Evolutionary conservation across 2,888 invertebrate genomes (phyloP).

Genomic region (Agrochola lota): DNA sequence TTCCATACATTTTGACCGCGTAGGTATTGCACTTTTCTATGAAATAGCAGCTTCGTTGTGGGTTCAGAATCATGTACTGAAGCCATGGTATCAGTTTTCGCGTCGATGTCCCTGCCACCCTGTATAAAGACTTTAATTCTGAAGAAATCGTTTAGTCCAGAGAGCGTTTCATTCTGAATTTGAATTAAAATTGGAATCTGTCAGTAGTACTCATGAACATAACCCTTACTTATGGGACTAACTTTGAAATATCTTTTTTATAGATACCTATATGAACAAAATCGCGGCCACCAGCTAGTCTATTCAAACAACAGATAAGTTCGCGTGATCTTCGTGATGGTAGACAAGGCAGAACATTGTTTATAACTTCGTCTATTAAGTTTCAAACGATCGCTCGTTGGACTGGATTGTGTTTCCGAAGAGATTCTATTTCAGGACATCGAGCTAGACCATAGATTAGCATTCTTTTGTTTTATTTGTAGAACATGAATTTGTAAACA

Average conservation of each 20-base stretch:
- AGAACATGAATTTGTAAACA: too few species aligned
- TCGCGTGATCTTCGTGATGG: slow-evolving; percentile 41
- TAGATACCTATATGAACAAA: not conserved
- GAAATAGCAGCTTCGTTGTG: too few species aligned
- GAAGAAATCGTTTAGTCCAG: not conserved
- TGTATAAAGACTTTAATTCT: not conserved
- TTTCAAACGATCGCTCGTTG: slow-evolving; percentile 49
- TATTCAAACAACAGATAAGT: slow-evolving; percentile 21
- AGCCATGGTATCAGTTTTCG: too few species aligned
- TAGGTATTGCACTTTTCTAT: too few species aligned
- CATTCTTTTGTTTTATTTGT: slow-evolving; percentile 2
- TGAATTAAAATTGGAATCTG: not conserved
- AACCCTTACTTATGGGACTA: not conserved
- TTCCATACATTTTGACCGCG: too few species aligned
- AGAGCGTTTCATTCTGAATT: not conserved
- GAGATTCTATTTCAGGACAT: slow-evolving; percentile 41
- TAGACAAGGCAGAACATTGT: slow-evolving; percentile 28
- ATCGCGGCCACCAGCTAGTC: not conserved
- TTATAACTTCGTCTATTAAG: slow-evolving; percentile 52
- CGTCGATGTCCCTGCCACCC: too few species aligned
- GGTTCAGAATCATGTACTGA: too few species aligned
- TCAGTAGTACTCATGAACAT: not conserved
- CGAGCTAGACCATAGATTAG: not conserved
- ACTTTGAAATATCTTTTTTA: not conserved
- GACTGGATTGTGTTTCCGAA: slow-evolving; percentile 40